Evolutionary conservation across 2,113 vertebrate genomes (phyloP).

Genomic region (Pycnonotus jocosus): DNA sequence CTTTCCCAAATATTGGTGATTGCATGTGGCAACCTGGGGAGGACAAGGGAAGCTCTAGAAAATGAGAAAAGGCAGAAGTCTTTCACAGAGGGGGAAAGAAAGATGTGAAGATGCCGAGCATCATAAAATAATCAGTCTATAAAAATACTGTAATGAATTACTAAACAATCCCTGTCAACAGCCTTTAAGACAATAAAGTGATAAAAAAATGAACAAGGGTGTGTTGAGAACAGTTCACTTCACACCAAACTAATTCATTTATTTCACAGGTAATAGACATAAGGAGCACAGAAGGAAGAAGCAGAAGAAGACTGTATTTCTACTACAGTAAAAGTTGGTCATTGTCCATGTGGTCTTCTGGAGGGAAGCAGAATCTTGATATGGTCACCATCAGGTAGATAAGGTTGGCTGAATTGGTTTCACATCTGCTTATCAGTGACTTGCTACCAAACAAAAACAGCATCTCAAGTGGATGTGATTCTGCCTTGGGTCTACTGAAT

Average conservation of each 20-base stretch:
- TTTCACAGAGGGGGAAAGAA: background rate
- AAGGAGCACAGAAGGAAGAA: background rate
- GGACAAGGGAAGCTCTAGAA: background rate
- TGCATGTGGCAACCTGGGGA: background rate
- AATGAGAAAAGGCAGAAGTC: background rate
- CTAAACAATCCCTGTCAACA: background rate
- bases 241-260: background rate
- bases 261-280: background rate
- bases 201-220: background rate
- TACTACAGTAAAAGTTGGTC: background rate
- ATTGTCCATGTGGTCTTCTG: background rate
- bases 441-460: background rate
- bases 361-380: background rate
- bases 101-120: background rate
- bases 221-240: background rate
- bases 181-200: background rate
- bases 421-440: background rate
- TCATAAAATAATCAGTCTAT: background rate
- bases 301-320: background rate
- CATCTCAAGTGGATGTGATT: background rate
- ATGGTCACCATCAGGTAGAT: background rate
- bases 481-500: background rate
- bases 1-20: background rate
- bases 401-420: background rate
- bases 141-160: background rate